phyloP scores from a whole-genome alignment of 2,113 vertebrate species.

The Colius striatus region DNA sequence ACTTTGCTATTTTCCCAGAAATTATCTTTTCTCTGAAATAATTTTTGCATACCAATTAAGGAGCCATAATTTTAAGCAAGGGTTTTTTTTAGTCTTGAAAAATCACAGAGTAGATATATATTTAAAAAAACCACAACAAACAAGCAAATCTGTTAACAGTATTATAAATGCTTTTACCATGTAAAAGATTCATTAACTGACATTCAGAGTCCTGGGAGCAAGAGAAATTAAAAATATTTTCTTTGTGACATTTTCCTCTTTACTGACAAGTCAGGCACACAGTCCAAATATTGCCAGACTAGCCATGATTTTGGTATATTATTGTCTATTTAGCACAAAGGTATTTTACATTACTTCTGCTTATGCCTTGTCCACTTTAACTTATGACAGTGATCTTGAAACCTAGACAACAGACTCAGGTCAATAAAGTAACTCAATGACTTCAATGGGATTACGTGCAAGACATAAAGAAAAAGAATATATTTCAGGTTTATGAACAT shows the following conservation, averaged over 20 bases:
- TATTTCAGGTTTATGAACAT: background rate
- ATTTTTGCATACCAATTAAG: background rate
- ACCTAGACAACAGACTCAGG: background rate
- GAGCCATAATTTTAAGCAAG: background rate
- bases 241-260: background rate
- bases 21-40: background rate
- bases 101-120: background rate
- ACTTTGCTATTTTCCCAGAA: background rate
- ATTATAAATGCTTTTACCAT: background rate
- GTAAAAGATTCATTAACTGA: background rate
- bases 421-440: background rate
- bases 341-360: background rate
- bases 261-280: background rate
- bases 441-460: background rate
- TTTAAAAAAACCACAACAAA: background rate
- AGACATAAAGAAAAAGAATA: background rate
- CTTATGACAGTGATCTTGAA: background rate
- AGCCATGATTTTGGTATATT: background rate
- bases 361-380: background rate
- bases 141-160: background rate
- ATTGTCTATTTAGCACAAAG: background rate
- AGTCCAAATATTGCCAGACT: background rate
- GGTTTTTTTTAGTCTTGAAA: background rate
- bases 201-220: background rate
- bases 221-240: background rate